A percentile compares a stretch with the other conserved stretches of the same genome.
Evolutionary conservation across 2,888 invertebrate genomes (phyloP).

Genomic region (Stenurella melanura): DNA sequence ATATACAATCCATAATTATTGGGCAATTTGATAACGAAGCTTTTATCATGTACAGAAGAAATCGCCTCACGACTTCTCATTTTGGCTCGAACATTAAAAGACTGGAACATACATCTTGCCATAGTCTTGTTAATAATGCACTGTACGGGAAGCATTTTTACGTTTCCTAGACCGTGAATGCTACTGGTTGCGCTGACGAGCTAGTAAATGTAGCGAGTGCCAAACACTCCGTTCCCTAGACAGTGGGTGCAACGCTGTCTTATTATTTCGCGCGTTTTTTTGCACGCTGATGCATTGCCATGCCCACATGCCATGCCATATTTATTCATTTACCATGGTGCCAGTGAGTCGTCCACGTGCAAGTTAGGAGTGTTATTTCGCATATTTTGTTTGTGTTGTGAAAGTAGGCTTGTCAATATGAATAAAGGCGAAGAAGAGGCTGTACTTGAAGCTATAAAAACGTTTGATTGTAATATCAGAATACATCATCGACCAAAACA

Average conservation of each 20-base stretch:
- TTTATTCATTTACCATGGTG: constrained; percentile 1
- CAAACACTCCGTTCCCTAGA: constrained; percentile 4
- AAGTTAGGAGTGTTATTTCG: constrained; percentile 10
- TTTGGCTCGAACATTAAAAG: background rate
- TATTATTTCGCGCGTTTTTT: constrained; percentile 10
- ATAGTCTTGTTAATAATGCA: background rate
- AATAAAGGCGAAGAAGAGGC: constrained; percentile 13
- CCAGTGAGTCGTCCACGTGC: constrained; percentile 8
- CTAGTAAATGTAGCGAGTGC: no score
- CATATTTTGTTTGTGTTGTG: constrained; percentile 19
- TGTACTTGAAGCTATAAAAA: constrained; percentile 17
- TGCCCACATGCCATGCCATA: constrained; percentile 5
- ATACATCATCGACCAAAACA: constrained; percentile 16
- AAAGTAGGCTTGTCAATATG: constrained; percentile 15
- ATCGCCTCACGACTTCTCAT: background rate
- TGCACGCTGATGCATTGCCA: constrained; percentile 10
- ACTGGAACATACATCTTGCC: background rate
- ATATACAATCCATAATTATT: background rate
- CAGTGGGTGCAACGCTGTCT: background rate
- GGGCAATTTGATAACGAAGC: background rate
- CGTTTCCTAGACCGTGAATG: no score
- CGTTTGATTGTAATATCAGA: constrained; percentile 20
- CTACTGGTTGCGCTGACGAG: no score
- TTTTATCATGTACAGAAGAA: background rate
- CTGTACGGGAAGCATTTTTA: no score